Percentiles rank a stretch among this genome's conserved stretches.
phyloP scores from a whole-genome alignment of 2,888 invertebrate genomes.

The Agrochola litura region DNA sequence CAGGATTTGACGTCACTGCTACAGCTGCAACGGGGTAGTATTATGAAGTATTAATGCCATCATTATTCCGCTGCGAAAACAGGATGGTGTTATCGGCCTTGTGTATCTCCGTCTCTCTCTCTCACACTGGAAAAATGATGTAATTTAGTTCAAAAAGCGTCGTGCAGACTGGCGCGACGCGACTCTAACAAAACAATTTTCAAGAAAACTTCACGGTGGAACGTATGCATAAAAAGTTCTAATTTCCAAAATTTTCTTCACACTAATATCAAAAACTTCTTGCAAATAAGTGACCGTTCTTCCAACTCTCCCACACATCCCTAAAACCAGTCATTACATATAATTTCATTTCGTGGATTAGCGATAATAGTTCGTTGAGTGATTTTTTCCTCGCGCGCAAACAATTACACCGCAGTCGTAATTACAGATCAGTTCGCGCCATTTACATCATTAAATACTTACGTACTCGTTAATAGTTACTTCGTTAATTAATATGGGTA shows the following conservation, averaged over 20 bases:
- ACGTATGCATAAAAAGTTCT: neutral
- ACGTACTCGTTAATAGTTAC: slow-evolving; percentile 54
- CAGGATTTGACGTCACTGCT: too few species aligned
- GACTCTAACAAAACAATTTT: too few species aligned
- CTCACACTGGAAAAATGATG: too few species aligned
- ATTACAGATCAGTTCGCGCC: slow-evolving; percentile 63
- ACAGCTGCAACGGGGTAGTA: too few species aligned
- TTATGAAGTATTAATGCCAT: too few species aligned
- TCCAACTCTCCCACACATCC: slow-evolving; percentile 38
- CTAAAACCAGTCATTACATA: slow-evolving; percentile 66
- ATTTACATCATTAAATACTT: slow-evolving; percentile 56
- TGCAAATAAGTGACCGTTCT: slow-evolving; percentile 16
- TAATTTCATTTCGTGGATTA: slow-evolving; percentile 68
- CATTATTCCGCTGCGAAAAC: too few species aligned
- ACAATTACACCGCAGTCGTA: slow-evolving; percentile 63
- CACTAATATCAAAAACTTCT: neutral
- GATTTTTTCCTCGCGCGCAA: slow-evolving; percentile 70
- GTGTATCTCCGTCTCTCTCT: too few species aligned
- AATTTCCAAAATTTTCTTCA: neutral
- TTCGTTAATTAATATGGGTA: slow-evolving; percentile 54
- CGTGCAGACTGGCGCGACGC: too few species aligned
- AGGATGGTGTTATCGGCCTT: too few species aligned
- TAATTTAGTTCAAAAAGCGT: too few species aligned
- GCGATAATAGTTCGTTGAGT: slow-evolving; percentile 71
- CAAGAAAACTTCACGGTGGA: too few species aligned